Evolutionary conservation across 2,888 invertebrate species (phyloP), one percentile per base, ranked within the genome.

Genomic region (Mythimna impura): DNA sequence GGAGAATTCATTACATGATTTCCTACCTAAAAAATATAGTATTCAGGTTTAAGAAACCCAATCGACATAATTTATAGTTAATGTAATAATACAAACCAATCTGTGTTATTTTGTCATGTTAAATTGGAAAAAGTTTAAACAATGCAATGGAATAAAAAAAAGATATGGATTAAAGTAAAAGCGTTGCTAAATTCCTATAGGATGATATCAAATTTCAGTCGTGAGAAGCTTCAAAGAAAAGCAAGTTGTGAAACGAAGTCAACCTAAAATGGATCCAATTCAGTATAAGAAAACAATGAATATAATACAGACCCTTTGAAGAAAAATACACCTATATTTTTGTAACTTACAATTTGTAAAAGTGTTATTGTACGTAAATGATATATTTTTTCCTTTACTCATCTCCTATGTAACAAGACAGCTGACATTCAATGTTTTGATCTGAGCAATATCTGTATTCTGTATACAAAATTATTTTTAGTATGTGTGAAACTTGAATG

Each of bases 181-280:
- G 7, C n/a, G n/a, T 36, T 60, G 6, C 61, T 61, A n/a, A 22
- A 34, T 61, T 55, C 22, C n/a, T 36, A 52, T 12, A 30, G 10
- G 17, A 55, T 50, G 30, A 25, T 55, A 79, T 55, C n/a, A 47
- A 54, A 72, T 60, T 65, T 34, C 75, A 72, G 14, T 12, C 12
- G n/a, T 55, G 12, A 71, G 73, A 43, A n/a, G 30, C n/a, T 60
- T 25, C 30, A 34, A 20, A 71, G 30, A 43, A 71, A 78, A 57
- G 17, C 71, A 70, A 61, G 52, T 72, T 30, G 22, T 40, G 52
- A 60, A 76, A 79, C 47, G 20, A 73, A 73, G 76, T 79, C 58
- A 79, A 79, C 73, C 36, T 12, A 55, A 76, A 79, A 64, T 73
- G 60, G 73, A 79, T 76, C 54, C 79, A 79, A 79, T 76, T 80